Percentiles rank a stretch among this genome's conserved stretches.
Evolutionary conservation across 2,888 invertebrate genomes (phyloP).

Genomic region (Blera fallax): DNA sequence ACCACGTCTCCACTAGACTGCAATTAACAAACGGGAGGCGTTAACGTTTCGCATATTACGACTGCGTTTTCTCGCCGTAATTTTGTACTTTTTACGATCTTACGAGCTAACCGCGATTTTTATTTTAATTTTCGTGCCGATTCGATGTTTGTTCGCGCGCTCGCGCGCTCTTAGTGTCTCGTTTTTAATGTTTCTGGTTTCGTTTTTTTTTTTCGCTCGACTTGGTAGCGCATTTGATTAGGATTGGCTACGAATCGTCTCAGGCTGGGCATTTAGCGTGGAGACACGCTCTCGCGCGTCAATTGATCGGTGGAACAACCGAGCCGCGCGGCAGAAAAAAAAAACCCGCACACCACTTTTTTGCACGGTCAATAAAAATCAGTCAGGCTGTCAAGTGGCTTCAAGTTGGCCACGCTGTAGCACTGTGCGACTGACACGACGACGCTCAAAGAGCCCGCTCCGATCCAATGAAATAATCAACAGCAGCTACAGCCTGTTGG

Average conservation of each 20-base stretch:
- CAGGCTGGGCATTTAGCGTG: slow-evolving; percentile 51
- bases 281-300: slow-evolving; percentile 65
- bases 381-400: slow-evolving; percentile 71
- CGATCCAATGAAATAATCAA: slow-evolving; percentile 63
- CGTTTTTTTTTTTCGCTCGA: slow-evolving; percentile 1
- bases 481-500: slow-evolving; percentile 54
- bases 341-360: slow-evolving; percentile 8
- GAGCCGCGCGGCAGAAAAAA: slow-evolving; percentile 12
- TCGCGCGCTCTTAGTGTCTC: background rate
- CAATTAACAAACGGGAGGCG: slow-evolving; percentile 72
- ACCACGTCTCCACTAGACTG: slow-evolving; percentile 24
- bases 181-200: slow-evolving; percentile 13
- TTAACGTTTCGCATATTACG: slow-evolving; percentile 72
- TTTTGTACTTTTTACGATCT: slow-evolving; percentile 58
- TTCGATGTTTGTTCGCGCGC: slow-evolving; percentile 37
- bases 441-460: slow-evolving; percentile 62
- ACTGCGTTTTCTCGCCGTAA: slow-evolving; percentile 63
- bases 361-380: slow-evolving; percentile 72
- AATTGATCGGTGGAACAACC: slow-evolving; percentile 46
- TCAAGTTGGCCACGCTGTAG: slow-evolving; percentile 51
- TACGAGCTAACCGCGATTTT: slow-evolving; percentile 27
- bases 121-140: slow-evolving; percentile 64
- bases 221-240: slow-evolving; percentile 51
- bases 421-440: background rate
- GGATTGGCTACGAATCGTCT: slow-evolving; percentile 65